Percentiles rank a stretch among this genome's conserved stretches.
These are phyloP conservation scores for Stenichneumon culpator DNA, from an alignment of 2,888 invertebrate species.

Conservation along the genomic window DNA sequence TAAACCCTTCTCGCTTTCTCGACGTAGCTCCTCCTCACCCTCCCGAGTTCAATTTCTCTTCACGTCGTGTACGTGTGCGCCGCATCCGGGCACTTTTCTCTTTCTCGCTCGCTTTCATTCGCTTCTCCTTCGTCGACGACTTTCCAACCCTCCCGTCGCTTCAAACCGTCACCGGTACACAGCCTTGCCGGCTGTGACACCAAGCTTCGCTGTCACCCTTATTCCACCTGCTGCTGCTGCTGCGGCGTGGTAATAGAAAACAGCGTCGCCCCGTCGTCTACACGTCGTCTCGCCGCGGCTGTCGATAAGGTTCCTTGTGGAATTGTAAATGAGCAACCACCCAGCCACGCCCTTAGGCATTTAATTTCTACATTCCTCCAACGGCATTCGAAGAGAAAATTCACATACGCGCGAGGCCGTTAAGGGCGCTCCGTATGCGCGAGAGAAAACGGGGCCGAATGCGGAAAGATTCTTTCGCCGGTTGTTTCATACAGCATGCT, in stretches of 20 bases:
- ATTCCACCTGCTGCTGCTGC: constrained; percentile 41
- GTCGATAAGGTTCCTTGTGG: constrained; percentile 73
- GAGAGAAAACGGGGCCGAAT: background rate
- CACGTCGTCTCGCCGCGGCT: constrained; percentile 51
- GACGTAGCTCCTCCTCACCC: constrained; percentile 49
- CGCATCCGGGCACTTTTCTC: constrained; percentile 32
- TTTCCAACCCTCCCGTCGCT: constrained; percentile 28
- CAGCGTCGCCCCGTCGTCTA: constrained; percentile 61
- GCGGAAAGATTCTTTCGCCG: background rate
- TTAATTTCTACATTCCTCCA: constrained; percentile 69
- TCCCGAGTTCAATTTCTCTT: constrained; percentile 55
- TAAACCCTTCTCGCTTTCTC: constrained; percentile 29
- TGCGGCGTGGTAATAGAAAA: constrained; percentile 72
- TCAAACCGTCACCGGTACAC: constrained; percentile 1
- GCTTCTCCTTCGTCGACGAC: constrained; percentile 20
- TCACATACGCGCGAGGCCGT: constrained; percentile 47
- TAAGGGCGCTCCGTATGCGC: constrained; percentile 26
- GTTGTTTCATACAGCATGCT: constrained; percentile 5
- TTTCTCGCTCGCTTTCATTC: constrained; percentile 24
- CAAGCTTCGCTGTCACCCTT: constrained; percentile 43
- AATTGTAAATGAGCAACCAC: constrained; percentile 72
- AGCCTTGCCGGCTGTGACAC: constrained; percentile 23
- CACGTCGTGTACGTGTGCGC: constrained; percentile 44
- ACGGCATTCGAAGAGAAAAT: constrained; percentile 50
- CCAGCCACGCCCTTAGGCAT: constrained; percentile 66